Evolutionary conservation across 2,888 invertebrate genomes (phyloP).

Genomic region (Drosophila longiperda): DNA sequence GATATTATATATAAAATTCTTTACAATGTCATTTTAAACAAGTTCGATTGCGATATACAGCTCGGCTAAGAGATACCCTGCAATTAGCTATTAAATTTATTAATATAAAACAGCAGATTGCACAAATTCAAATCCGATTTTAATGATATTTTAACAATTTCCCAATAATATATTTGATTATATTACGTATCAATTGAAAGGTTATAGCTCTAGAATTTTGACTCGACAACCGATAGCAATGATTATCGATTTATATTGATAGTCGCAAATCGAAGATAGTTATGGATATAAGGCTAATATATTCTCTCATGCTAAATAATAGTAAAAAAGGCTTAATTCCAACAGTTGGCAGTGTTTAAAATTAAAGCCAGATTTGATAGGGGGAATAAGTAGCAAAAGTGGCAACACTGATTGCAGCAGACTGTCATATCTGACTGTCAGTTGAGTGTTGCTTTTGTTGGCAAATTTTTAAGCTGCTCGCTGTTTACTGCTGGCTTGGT

Average conservation of each 20-base stretch:
- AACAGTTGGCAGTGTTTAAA: not conserved
- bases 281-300: not conserved
- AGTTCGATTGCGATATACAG: rapidly evolving
- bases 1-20: not conserved
- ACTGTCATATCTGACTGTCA: slow-evolving; percentile 28
- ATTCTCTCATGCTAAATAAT: not conserved
- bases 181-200: not conserved
- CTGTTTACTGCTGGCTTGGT: slow-evolving; percentile 37
- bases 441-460: slow-evolving; percentile 37
- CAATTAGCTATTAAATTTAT: not conserved
- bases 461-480: slow-evolving; percentile 49
- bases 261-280: not conserved
- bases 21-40: not conserved
- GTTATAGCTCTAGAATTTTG: not conserved
- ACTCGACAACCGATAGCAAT: not conserved
- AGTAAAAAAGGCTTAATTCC: not conserved
- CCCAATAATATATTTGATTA: not conserved
- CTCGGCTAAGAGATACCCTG: not conserved
- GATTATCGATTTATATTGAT: not conserved
- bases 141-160: not conserved
- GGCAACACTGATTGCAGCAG: slow-evolving; percentile 21
- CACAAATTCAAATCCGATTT: not conserved
- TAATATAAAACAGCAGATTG: not conserved
- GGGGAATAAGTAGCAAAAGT: not conserved
- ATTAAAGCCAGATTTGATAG: not conserved